These are phyloP conservation scores for Sericinus montela DNA, from an alignment of 2,888 invertebrate genomes.

Conservation along the genomic window DNA sequence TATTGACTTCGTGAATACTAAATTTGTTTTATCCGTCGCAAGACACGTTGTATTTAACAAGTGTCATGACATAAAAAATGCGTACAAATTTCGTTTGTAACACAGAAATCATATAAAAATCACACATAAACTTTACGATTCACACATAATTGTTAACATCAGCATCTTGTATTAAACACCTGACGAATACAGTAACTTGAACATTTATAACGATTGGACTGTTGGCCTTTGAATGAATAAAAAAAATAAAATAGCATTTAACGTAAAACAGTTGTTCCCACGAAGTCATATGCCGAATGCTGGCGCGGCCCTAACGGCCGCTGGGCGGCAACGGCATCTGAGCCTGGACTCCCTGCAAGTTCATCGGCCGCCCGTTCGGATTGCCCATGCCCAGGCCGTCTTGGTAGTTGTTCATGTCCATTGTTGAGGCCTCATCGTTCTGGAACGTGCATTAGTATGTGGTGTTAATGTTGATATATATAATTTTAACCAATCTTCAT, in stretches of 20 bases:
- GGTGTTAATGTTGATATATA: too few relatives aligned
- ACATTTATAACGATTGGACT: too few relatives aligned
- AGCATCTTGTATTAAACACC: too few relatives aligned
- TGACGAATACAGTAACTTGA: too few relatives aligned
- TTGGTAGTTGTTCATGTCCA: conserved; percentile 86
- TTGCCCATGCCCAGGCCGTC: conserved; percentile 73
- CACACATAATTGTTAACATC: too few relatives aligned
- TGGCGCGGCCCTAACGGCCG: conserved; percentile 71
- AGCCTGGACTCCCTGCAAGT: conserved; percentile 70
- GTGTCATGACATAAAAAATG: too few relatives aligned
- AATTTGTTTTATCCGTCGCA: neutral
- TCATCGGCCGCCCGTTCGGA: conserved; percentile 73
- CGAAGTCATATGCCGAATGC: conserved; percentile 5
- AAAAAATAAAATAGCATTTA: neutral
- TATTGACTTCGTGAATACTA: conserved; percentile 5
- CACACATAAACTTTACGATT: too few relatives aligned
- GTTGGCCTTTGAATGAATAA: conserved; percentile 3
- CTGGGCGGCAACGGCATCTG: conserved; percentile 69
- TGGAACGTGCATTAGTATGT: conserved; percentile 44
- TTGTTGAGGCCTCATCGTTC: conserved; percentile 87
- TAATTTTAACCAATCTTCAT: too few relatives aligned
- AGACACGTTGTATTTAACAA: too few relatives aligned
- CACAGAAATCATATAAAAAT: too few relatives aligned
- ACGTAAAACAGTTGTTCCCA: conserved; percentile 3
- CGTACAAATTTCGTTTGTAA: too few relatives aligned